Percentiles rank a stretch among this genome's conserved stretches.
These are phyloP conservation scores for Climacteris rufus DNA, from an alignment of 2,113 vertebrate species.

Conservation along the genomic window DNA sequence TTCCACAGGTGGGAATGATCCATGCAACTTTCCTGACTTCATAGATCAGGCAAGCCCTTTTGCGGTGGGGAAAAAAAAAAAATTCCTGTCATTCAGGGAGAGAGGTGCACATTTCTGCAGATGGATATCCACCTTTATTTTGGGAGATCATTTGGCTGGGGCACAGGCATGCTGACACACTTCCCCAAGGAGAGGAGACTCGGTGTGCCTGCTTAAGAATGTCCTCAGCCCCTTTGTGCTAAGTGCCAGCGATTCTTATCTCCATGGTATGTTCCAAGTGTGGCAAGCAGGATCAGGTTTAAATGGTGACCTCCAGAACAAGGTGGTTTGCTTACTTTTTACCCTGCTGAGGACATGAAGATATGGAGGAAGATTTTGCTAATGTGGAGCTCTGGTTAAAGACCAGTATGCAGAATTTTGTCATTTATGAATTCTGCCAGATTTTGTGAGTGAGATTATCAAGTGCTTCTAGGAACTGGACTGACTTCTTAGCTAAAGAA, in stretches of 20 bases:
- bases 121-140: neutral
- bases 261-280: neutral
- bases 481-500: neutral
- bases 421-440: neutral
- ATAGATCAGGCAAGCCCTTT: neutral
- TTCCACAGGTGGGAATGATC: neutral
- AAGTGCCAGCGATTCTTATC: neutral
- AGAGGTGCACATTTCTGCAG: neutral
- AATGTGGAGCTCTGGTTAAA: neutral
- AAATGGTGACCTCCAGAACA: neutral
- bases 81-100: neutral
- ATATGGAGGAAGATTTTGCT: neutral
- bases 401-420: neutral
- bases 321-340: neutral
- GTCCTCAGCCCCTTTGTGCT: neutral
- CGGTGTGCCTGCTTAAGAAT: neutral
- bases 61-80: accelerated
- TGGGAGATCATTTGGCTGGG: neutral
- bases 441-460: neutral
- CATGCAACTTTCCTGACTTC: neutral
- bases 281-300: neutral
- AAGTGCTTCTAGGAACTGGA: neutral
- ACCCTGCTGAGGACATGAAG: neutral
- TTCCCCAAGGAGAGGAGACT: neutral
- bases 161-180: neutral